These are phyloP conservation scores for Callyntrura sp. DNA, from an alignment of 2,888 invertebrate species.

Conservation along the genomic window DNA sequence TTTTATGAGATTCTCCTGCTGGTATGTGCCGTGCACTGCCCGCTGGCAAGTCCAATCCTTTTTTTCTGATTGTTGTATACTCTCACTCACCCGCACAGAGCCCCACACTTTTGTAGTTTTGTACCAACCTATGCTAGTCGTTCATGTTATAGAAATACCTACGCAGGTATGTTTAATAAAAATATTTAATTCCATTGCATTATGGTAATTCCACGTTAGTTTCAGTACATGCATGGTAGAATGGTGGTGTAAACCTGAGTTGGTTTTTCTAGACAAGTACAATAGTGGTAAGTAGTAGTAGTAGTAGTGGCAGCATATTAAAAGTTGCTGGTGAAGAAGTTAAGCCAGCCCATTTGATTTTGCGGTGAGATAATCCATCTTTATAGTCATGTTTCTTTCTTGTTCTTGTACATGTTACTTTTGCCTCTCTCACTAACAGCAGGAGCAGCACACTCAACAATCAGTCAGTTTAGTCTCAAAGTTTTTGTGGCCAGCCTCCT, in stretches of 20 bases:
- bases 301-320: too few species aligned
- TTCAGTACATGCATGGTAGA: constrained; percentile 24
- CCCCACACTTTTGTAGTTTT: too few species aligned
- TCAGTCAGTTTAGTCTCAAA: constrained; percentile 54
- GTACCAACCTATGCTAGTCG: too few species aligned
- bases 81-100: too few species aligned
- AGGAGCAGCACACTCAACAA: constrained; percentile 23
- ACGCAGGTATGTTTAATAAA: too few species aligned
- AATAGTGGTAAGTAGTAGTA: constrained; percentile 34
- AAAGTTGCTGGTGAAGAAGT: constrained; percentile 50
- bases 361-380: constrained; percentile 75
- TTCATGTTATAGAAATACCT: too few species aligned
- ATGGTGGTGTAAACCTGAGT: constrained; percentile 38
- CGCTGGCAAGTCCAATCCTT: constrained; percentile 53
- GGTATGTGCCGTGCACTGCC: constrained; percentile 62
- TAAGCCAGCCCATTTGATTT: constrained; percentile 73
- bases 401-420: constrained; percentile 46
- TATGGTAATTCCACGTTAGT: too few species aligned
- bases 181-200: too few species aligned
- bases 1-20: constrained; percentile 67
- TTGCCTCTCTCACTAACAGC: constrained; percentile 29
- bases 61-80: constrained; percentile 39
- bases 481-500: constrained; percentile 66
- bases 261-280: constrained; percentile 44
- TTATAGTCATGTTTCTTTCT: constrained; percentile 72